Evolutionary conservation across 2,888 invertebrate species (phyloP), one percentile per base, ranked within the genome.

Genomic region (Cerceris rybyensis): DNA sequence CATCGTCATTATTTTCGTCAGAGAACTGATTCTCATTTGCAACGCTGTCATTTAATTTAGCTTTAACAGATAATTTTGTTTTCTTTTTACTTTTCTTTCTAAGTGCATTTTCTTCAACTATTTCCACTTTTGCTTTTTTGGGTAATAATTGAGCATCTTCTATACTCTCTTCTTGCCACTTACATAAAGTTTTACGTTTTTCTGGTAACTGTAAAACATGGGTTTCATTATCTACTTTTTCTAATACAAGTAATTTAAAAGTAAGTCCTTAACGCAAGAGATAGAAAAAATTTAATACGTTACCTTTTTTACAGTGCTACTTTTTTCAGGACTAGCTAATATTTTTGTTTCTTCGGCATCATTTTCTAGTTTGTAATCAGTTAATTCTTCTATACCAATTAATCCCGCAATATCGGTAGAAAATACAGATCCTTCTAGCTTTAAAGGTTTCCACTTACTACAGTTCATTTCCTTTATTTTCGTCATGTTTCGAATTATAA

Each of bases 331-430:
- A 7, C 41, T 50, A 39, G 46, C 57, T 17, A 76, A 0, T 28
- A 74, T 11, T 17, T 71, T 77, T 13, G 13, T 55, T 7, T 61
- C 73, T 46, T 78, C 71, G 28, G 59, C 80, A 39, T 63, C 81
- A 52, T 73, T 78, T 70, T 82, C 93, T 58, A 95, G 90, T 78
- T 94, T 94, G 89, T 97, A 97, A 82, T 95, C 94, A 5, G 94
- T 94, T 75, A 97, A 94, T 88, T 97, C 97, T 92, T 97, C 97
- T 57, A 97, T 94, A 0, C 96, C 97, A 49, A 96, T 94, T 77
- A 97, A 94, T 11, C 96, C 96, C 80, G 96, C 95, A 67, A 96
- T 93, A 74, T 93, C 93, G 6, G 87, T 92, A 14, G 92, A 92
- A 55, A 93, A 88, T 73, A 94, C 87, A 76, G 92, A 93, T 17